Evolutionary conservation across 2,113 vertebrate species (phyloP).

Genomic region (Elanus axillaris): DNA sequence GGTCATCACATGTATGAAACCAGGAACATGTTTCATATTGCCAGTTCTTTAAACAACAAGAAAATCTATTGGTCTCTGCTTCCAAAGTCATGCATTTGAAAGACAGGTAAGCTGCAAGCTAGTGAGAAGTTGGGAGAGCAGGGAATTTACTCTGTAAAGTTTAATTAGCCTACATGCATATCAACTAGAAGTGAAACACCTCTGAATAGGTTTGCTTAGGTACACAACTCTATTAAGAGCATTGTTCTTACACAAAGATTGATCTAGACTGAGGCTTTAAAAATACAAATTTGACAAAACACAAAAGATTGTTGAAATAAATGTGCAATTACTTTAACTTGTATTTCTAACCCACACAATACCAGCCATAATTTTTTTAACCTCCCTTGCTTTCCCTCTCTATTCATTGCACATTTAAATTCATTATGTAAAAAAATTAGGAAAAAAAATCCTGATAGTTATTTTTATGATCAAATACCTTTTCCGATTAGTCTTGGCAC

Average conservation of each 20-base stretch:
- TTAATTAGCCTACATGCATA: not conserved
- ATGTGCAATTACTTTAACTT: constrained; percentile 41
- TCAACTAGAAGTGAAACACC: not conserved
- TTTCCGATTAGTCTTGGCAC: constrained; percentile 63
- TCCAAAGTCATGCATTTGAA: not conserved
- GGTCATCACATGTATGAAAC: not conserved
- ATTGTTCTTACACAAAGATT: not conserved
- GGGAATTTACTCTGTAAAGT: not conserved
- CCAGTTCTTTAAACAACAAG: not conserved
- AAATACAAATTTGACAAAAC: not conserved
- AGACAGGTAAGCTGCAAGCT: not conserved
- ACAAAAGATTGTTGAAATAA: not conserved
- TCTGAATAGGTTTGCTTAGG: not conserved
- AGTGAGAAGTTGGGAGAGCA: not conserved
- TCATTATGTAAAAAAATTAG: not conserved
- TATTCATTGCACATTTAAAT: constrained; percentile 53
- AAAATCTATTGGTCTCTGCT: not conserved
- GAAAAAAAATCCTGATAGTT: not conserved
- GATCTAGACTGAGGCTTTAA: not conserved
- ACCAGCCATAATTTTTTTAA: constrained; percentile 18
- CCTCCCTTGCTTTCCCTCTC: not conserved
- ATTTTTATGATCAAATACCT: constrained; percentile 66
- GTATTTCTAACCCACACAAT: constrained; percentile 28
- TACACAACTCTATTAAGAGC: not conserved
- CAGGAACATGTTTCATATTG: not conserved